phyloP scores from a whole-genome alignment of 2,888 invertebrate genomes.

The Aproaerema taeniolella region DNA sequence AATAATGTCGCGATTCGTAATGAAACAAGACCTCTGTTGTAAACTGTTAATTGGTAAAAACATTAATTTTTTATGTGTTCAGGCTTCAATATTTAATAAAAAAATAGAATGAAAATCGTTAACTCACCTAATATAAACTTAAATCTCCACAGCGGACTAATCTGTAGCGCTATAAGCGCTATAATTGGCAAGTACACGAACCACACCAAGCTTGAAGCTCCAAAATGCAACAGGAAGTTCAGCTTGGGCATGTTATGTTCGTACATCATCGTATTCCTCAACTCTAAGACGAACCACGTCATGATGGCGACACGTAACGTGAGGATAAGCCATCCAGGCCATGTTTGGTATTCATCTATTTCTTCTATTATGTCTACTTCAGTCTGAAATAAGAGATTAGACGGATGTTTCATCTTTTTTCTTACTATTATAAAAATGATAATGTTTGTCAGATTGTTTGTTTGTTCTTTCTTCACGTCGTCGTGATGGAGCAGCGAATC shows the following conservation, averaged over 20 bases:
- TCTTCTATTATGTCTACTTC: slow-evolving; percentile 98
- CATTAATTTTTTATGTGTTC: too few relatives aligned
- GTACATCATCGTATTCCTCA: slow-evolving; percentile 75
- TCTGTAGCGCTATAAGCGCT: slow-evolving; percentile 94
- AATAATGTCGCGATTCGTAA: too few relatives aligned
- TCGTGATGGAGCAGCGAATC: too few relatives aligned
- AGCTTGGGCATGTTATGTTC: slow-evolving; percentile 82
- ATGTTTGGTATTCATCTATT: slow-evolving; percentile 97
- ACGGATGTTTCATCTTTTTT: too few relatives aligned
- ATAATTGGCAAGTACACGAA: slow-evolving; percentile 97
- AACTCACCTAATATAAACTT: slow-evolving; percentile 92
- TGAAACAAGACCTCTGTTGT: too few relatives aligned
- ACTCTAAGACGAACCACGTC: slow-evolving; percentile 90
- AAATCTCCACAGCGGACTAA: slow-evolving; percentile 96
- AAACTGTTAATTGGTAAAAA: too few relatives aligned
- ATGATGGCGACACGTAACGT: slow-evolving; percentile 90
- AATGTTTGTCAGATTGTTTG: too few relatives aligned
- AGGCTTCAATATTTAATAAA: too few relatives aligned
- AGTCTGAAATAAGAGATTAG: too few relatives aligned
- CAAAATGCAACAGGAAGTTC: slow-evolving; percentile 96
- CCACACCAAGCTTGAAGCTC: slow-evolving; percentile 98
- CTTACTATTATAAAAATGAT: too few relatives aligned
- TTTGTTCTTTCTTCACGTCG: too few relatives aligned
- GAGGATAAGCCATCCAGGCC: slow-evolving; percentile 97
- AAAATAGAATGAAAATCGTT: too few relatives aligned